Percentiles rank a stretch among this genome's conserved stretches.
Conservation (phyloP, 2,888 invertebrate genomes). For the Diaperis boleti region DNA sequence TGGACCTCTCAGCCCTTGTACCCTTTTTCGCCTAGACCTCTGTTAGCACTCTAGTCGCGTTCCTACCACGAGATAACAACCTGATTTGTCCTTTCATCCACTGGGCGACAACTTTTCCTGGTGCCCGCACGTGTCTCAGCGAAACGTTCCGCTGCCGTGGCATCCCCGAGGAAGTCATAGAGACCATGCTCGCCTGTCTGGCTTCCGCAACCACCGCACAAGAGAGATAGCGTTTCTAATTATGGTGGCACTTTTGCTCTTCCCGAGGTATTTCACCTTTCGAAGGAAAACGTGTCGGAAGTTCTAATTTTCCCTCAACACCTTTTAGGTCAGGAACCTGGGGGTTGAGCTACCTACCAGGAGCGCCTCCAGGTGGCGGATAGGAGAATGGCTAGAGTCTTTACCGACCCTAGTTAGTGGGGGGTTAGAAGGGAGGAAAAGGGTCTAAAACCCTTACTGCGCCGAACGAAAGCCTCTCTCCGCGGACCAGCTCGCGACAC, state of each 20-base stretch:
- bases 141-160: not conserved
- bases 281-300: not conserved
- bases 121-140: not conserved
- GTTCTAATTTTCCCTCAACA: not conserved
- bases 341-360: too few relatives aligned
- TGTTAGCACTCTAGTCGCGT: not conserved
- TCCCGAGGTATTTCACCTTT: not conserved
- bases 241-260: not conserved
- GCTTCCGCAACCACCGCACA: not conserved
- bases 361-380: too few relatives aligned
- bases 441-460: too few relatives aligned
- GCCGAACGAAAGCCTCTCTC: too few relatives aligned
- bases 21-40: not conserved
- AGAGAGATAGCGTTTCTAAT: not conserved
- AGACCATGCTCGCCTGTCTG: not conserved
- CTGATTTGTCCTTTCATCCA: not conserved
- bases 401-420: too few relatives aligned
- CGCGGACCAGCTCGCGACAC: too few relatives aligned
- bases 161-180: not conserved
- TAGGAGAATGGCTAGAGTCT: too few relatives aligned
- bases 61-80: not conserved
- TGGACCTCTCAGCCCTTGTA: slow-evolving; percentile 12
- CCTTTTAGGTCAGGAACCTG: too few relatives aligned
- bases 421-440: too few relatives aligned
- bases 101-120: slow-evolving; percentile 1